Base-by-base conservation (phyloP, 1,140 invertebrate species). In the Tetramorium alpestre region DNA sequence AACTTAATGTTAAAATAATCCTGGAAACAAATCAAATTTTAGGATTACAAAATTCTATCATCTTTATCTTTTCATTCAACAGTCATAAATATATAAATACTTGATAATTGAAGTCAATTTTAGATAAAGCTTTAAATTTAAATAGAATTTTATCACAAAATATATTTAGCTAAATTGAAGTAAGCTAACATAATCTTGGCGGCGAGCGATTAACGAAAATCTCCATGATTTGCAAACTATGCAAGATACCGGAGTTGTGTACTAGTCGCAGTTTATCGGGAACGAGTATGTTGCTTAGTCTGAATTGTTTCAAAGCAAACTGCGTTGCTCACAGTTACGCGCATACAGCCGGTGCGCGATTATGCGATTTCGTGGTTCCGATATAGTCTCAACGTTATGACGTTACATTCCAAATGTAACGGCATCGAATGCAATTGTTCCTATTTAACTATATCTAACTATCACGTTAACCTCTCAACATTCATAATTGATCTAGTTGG, bases 301-400 rank as follows among this genome's bases (percentile, higher is more conserved):
- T 73, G 80, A 84, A 84, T 84, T 84, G 69, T 84, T 84, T 84
- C 69, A 54, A 38, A 28, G 80, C 69, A 62, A 81, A 84, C 80
- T 73, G 44, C 54, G 54, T 62, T 60, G 54, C 58, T 84, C 80
- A 60, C 38, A 41, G 65, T 60, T 82, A 47, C 77, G 33, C 67
- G 69, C 51, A 70, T 58, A 72, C 80, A 62, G 41, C 80, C 67
- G 67, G 80, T 44, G 65, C 67, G 25, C 33, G 67, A 82, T 82
- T 82, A 73, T 84, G 80, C 69, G 80, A 84, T 84, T 73, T 84
- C 54, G 80, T 75, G 80, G 80, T 44, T 75, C 4, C 54, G 80
- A 84, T 84, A 84, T 73, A 70, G 69, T 18, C 54, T 54, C 28
- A 51, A 69, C 62, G 77, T 73, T 73, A 60, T 58, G 25, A 75